Conservation (phyloP, 2,888 invertebrate species). For the Tenthredo scrophulariae region DNA sequence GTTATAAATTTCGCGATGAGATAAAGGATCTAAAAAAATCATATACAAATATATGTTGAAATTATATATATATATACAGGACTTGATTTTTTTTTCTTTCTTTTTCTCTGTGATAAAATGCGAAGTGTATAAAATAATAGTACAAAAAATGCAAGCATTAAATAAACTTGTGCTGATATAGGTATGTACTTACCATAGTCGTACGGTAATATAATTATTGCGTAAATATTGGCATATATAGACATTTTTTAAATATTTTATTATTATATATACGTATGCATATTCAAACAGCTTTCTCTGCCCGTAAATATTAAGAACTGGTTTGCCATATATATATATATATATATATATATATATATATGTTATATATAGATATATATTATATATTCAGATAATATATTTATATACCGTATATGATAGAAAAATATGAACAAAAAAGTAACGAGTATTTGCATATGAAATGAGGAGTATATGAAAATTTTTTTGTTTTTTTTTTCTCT, state of each 20-base stretch:
- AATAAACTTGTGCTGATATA: background rate
- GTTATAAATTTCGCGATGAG: background rate
- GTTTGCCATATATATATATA: background rate
- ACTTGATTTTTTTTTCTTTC: background rate
- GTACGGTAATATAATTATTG: background rate
- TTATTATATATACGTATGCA: background rate
- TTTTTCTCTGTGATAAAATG: background rate
- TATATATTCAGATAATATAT: background rate
- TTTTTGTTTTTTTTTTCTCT: too few relatives aligned
- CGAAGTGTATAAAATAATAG: background rate
- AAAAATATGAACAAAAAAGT: background rate
- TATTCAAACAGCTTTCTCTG: constrained; percentile 6
- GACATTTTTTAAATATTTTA: constrained; percentile 3
- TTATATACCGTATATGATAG: background rate
- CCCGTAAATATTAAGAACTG: background rate
- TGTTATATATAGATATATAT: too few relatives aligned
- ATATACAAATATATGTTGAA: background rate
- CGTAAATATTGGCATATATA: background rate
- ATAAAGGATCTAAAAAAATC: background rate
- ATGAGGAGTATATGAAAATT: too few relatives aligned
- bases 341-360: background rate
- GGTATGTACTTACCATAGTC: background rate
- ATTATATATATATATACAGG: background rate
- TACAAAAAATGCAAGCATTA: background rate
- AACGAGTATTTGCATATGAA: background rate